phyloP scores from a whole-genome alignment of 2,797 vertebrate genomes.

The Hydrocynus forskahlii region DNA sequence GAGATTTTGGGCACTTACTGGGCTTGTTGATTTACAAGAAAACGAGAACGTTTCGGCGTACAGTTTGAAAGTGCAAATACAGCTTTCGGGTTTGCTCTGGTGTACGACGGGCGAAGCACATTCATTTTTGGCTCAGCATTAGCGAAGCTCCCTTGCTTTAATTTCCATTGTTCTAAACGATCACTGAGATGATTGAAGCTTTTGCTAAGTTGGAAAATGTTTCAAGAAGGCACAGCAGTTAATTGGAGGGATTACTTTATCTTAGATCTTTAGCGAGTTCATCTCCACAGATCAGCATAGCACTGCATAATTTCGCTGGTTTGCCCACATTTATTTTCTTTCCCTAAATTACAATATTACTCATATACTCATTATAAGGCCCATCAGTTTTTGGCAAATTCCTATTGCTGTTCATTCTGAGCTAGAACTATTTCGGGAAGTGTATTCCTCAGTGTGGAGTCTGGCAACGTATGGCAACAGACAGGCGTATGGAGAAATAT shows the following conservation, averaged over 20 bases:
- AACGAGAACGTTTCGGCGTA: not conserved
- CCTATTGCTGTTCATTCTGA: constrained; percentile 76
- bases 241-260: constrained; percentile 64
- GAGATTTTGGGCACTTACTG: constrained; percentile 12
- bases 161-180: constrained; percentile 32
- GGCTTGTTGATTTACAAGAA: not conserved
- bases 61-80: not conserved
- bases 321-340: constrained; percentile 76
- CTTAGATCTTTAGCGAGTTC: constrained; percentile 72
- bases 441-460: constrained; percentile 74
- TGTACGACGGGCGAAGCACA: not conserved
- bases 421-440: constrained; percentile 73
- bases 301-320: constrained; percentile 76
- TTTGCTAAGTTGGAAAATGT: constrained; percentile 57
- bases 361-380: constrained; percentile 80
- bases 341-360: constrained; percentile 77
- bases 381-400: constrained; percentile 78
- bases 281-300: constrained; percentile 72
- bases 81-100: not conserved
- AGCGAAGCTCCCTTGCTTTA: constrained; percentile 17
- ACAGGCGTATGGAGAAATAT: constrained; percentile 59
- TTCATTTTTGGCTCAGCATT: constrained; percentile 11
- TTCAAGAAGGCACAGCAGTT: constrained; percentile 56
- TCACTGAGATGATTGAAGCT: constrained; percentile 39
- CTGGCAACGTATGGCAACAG: constrained; percentile 67